Base-by-base conservation (phyloP, 2,888 invertebrate genomes). In the Synanthedon andrenaeformis region DNA sequence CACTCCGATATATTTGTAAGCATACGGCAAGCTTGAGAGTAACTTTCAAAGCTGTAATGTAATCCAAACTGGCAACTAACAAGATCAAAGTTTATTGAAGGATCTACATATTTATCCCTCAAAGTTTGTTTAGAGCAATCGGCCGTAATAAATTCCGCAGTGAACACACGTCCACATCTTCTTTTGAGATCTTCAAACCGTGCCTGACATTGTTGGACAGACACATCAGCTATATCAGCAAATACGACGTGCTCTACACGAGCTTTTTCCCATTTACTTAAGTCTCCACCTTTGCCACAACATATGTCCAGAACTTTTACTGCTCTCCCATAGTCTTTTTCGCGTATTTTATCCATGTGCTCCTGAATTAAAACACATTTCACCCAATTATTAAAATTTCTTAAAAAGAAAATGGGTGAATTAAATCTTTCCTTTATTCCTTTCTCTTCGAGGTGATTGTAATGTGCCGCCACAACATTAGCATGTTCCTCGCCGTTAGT, bases 361-460 rank as follows among this genome's bases (percentile, higher is more conserved):
- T 94, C 91, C 90, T 95, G 92, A 65, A 99, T 98, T 1, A 98
- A 88, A 88, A 96, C 95, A 78, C 96, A 96, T 86, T 99, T 99
- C 12, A 98, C 92, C 99, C 99, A 99, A 79, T 99, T 99, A 79
- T 99, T 99, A 74, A 99, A 98, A 82, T 98, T 99, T 62, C 99
- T 90, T 88, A 99, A 90, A 74, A 94, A 93, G 67, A 96, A 94
- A 64, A 99, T 99, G 28, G 96, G 92, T 28, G 98, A 98, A 67
- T 95, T 92, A 61, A 92, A 92, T 51, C 99, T 89, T 63, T 93
- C 93, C 51, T 89, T 90, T 45, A 96, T 78, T 0, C 96, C 96
- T 65, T 92, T 92, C 63, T 97, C 95, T 76, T 94, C 92, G 10
- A 98, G 81, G 53, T 92, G 90, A 80, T 99, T 99, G 76, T 99